Base-by-base conservation (phyloP, 1,140 invertebrate genomes). In the Hestina assimilis region DNA sequence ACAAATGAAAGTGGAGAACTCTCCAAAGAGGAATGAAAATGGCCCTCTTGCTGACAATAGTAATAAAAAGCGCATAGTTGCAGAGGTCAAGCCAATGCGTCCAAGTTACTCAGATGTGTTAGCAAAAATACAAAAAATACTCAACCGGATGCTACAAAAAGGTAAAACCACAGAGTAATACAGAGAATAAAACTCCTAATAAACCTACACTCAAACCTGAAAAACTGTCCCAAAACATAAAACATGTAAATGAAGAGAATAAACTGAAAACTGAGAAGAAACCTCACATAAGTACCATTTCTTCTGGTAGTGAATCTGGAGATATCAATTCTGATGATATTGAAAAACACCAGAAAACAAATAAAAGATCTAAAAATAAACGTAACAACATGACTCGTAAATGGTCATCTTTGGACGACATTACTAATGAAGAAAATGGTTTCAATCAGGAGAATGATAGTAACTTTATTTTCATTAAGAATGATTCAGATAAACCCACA, bases 81-180 rank as follows among this genome's bases (percentile, higher is more conserved):
- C 94, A 17, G 94, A 95, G 89, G 95, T 96, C 0, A 95, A 95
- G 71, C 94, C 94, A 3, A 95, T 96, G 94, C 89, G 94, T 48
- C 94, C 94, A 14, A 93, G 93, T 15, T 96, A 96, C 77, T 96
- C 95, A 1, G 94, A 95, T 85, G 94, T 96, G 6, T 67, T 96
- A 8, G 92, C 93, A 95, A 96, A 80, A 93, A 92, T 41, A 89
- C 87, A n/a, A 86, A 83, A 51, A 83, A 75, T 42, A 76, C 61
- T 17, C 74, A 73, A 42, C 24, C 66, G 7, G 83, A 86, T 21
- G 14, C 50, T 4, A 51, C 62, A 8, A 71, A 61, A 84, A 77
- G 52, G 47, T 56, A 3, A 83, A 79, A 63, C 69, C 77, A 17
- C 75, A 75, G 40, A 82, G 20, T 23, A 63, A 70, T 54, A 23